These are phyloP conservation scores for Oithona nana DNA, from an alignment of 2,888 invertebrate species.

Conservation along the genomic window DNA sequence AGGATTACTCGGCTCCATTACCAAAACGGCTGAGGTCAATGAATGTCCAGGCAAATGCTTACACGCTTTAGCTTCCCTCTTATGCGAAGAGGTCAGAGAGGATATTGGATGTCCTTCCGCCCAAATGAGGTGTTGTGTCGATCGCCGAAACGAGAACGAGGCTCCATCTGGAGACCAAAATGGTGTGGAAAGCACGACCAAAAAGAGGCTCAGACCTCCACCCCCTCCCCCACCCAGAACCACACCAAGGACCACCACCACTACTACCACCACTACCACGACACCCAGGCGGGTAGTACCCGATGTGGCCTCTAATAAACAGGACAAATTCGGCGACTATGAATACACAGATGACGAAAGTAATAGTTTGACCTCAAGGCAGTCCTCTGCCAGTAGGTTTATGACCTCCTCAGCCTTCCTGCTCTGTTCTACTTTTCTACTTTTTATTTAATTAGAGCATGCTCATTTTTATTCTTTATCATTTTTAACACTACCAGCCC, in stretches of 20 bases:
- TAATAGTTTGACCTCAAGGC: too few species aligned
- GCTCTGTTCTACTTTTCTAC: background rate
- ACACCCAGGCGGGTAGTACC: background rate
- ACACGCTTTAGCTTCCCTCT: conserved; percentile 60
- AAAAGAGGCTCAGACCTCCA: conserved; percentile 28
- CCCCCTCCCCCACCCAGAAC: conserved; percentile 37
- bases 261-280: conserved; percentile 1
- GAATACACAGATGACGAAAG: background rate
- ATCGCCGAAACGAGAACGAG: conserved; percentile 30
- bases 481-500: too few species aligned
- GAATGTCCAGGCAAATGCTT: conserved; percentile 77
- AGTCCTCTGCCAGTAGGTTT: conserved; percentile 1
- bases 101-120: conserved; percentile 58
- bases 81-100: conserved; percentile 65
- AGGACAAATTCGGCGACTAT: conserved; percentile 1
- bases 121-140: conserved; percentile 66
- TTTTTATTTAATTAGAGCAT: too few species aligned
- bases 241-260: background rate
- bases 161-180: conserved; percentile 26
- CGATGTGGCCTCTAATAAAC: background rate
- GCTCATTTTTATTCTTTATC: too few species aligned
- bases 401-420: background rate
- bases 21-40: conserved; percentile 52
- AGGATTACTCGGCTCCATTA: conserved; percentile 66
- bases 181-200: background rate